These are phyloP conservation scores for Cercocebus atys DNA, from an alignment of 2,113 vertebrate species.

Conservation along the genomic window DNA sequence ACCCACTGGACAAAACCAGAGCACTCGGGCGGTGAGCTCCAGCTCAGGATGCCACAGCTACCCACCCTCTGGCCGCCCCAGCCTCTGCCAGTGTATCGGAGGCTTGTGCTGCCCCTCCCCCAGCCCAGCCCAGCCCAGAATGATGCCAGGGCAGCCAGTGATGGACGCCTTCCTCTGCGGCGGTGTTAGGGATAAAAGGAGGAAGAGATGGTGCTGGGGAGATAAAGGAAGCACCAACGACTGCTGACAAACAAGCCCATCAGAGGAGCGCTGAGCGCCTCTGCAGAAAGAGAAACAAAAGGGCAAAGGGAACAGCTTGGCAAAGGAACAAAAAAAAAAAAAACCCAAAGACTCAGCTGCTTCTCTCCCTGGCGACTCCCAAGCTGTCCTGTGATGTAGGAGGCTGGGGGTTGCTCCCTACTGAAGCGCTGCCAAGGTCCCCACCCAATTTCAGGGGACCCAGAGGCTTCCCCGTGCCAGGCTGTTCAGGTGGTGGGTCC, in stretches of 20 bases:
- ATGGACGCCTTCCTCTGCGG: conserved; percentile 25
- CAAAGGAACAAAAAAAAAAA: conserved; percentile 20
- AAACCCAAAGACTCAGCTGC: conserved; percentile 6
- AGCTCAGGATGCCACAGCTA: background rate
- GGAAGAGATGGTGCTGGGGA: conserved; percentile 21
- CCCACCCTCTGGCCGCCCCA: background rate
- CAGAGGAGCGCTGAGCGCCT: background rate
- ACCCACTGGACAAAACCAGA: background rate
- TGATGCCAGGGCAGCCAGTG: background rate
- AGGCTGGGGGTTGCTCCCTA: background rate
- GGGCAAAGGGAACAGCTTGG: conserved; percentile 60
- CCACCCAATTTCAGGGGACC: background rate
- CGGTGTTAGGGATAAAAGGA: background rate
- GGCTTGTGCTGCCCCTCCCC: background rate
- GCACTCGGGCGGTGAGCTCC: background rate
- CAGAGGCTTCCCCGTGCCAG: rapidly evolving
- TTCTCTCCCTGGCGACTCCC: background rate
- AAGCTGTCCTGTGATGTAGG: background rate
- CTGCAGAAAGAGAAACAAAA: conserved; percentile 58
- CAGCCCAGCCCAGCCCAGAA: background rate
- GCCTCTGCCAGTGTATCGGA: background rate
- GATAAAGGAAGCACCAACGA: background rate
- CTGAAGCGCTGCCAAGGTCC: background rate
- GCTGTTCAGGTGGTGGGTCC: background rate
- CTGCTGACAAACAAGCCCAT: background rate